These are phyloP conservation scores for Larimichthys crocea DNA, from an alignment of 2,113 vertebrate genomes.

Conservation along the genomic window DNA sequence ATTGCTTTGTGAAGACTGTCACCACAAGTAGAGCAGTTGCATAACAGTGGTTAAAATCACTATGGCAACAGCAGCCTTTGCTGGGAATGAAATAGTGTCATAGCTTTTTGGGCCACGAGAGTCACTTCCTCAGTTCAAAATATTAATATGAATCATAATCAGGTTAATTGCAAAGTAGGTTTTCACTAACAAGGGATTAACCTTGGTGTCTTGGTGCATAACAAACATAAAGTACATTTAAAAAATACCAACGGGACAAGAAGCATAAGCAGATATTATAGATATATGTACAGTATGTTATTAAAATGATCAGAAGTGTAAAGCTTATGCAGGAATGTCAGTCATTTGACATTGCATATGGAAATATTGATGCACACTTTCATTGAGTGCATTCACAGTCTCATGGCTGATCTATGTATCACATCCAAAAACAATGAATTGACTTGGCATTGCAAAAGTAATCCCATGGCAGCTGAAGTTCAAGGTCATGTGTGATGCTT, in stretches of 20 bases:
- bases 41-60: conserved; percentile 70
- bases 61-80: conserved; percentile 73
- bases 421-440: conserved; percentile 4
- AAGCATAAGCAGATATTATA: too few relatives aligned
- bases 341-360: neutral
- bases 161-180: too few relatives aligned
- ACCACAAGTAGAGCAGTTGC: conserved; percentile 66
- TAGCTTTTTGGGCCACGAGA: conserved; percentile 17
- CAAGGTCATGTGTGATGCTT: neutral
- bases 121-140: neutral
- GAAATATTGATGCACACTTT: neutral
- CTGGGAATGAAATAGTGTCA: conserved; percentile 45
- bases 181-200: too few relatives aligned
- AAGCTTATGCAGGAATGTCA: too few relatives aligned
- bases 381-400: neutral
- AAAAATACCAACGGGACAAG: too few relatives aligned
- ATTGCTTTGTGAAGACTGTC: conserved; percentile 41
- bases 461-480: neutral
- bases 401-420: neutral
- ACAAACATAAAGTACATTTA: too few relatives aligned
- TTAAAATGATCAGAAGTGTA: too few relatives aligned
- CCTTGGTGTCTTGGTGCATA: too few relatives aligned
- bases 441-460: neutral
- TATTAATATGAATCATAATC: neutral
- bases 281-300: too few relatives aligned